Conservation (phyloP, 1,140 invertebrate genomes). For the Teleopsis dalmanni region DNA sequence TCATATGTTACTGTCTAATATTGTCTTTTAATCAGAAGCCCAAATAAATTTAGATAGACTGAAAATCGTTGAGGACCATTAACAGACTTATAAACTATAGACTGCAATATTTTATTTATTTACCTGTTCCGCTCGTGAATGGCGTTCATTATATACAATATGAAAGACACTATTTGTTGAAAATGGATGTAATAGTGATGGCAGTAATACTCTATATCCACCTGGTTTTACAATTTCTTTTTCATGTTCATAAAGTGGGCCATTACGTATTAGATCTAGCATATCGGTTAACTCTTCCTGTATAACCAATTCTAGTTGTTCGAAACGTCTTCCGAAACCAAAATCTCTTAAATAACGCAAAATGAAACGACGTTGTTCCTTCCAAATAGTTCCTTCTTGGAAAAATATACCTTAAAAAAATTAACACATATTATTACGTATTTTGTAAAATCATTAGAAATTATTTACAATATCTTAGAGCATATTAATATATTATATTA, state of each 20-base stretch:
- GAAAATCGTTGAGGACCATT: too few species aligned
- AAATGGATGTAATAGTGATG: conserved; percentile 46
- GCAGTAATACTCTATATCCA: conserved; percentile 43
- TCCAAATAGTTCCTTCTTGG: conserved; percentile 59
- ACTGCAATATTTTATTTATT: too few species aligned
- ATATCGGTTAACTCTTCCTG: conserved; percentile 50
- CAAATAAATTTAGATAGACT: too few species aligned
- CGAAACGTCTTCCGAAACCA: conserved; percentile 60
- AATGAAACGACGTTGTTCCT: conserved; percentile 62
- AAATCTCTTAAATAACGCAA: conserved; percentile 61
- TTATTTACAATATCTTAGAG: too few species aligned
- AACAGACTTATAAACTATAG: too few species aligned
- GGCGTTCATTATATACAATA: conserved; percentile 43
- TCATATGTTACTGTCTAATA: too few species aligned
- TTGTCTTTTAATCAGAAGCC: too few species aligned
- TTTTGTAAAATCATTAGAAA: too few species aligned
- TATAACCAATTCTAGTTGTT: conserved; percentile 47
- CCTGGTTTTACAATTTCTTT: conserved; percentile 46
- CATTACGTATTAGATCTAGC: conserved; percentile 49
- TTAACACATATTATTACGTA: too few species aligned
- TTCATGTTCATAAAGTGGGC: conserved; percentile 48
- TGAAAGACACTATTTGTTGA: conserved; percentile 48
- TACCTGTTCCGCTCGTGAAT: conserved; percentile 44
- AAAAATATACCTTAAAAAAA: conserved; percentile 55
- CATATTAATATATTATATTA: too few species aligned